Evolutionary conservation across 2,888 invertebrate genomes (phyloP).

Genomic region (Mesorhabditis belari): DNA sequence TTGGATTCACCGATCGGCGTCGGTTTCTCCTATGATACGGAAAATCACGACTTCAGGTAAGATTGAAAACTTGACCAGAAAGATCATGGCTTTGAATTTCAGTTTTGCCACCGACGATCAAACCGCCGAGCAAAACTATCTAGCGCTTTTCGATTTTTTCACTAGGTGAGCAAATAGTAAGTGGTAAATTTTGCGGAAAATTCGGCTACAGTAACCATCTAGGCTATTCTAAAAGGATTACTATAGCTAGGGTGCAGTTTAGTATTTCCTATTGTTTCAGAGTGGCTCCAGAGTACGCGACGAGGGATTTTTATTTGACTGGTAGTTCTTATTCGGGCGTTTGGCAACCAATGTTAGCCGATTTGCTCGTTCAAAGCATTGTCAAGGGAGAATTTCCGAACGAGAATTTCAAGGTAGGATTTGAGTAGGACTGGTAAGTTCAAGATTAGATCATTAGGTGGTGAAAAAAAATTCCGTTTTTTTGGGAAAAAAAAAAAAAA

Average conservation of each 20-base stretch:
- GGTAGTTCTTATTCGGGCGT: slow-evolving; percentile 55
- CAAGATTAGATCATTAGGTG: neutral
- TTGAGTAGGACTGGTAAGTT: neutral
- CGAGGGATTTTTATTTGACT: slow-evolving; percentile 56
- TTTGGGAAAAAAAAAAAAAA: neutral
- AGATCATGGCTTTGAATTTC: slow-evolving; percentile 11
- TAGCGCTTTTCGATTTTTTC: slow-evolving; percentile 58
- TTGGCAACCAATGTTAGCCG: slow-evolving; percentile 52
- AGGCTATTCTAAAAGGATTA: neutral
- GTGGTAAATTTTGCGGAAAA: neutral
- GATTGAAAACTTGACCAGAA: neutral
- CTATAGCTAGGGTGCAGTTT: neutral
- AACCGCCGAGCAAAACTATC: slow-evolving; percentile 54
- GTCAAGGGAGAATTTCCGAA: slow-evolving; percentile 27
- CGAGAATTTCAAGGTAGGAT: slow-evolving; percentile 31
- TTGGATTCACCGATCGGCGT: slow-evolving; percentile 57
- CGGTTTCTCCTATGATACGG: slow-evolving; percentile 50
- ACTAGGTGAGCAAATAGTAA: slow-evolving; percentile 51
- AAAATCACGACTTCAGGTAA: neutral
- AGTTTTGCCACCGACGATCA: slow-evolving; percentile 36
- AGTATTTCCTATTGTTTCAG: slow-evolving; percentile 14
- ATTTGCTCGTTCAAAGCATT: slow-evolving; percentile 47
- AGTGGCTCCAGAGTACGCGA: slow-evolving; percentile 54
- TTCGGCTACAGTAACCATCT: neutral
- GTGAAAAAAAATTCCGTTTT: too few relatives aligned